Evolutionary conservation across 2,888 invertebrate species (phyloP).

Genomic region (Rhamphomyia laevipes): DNA sequence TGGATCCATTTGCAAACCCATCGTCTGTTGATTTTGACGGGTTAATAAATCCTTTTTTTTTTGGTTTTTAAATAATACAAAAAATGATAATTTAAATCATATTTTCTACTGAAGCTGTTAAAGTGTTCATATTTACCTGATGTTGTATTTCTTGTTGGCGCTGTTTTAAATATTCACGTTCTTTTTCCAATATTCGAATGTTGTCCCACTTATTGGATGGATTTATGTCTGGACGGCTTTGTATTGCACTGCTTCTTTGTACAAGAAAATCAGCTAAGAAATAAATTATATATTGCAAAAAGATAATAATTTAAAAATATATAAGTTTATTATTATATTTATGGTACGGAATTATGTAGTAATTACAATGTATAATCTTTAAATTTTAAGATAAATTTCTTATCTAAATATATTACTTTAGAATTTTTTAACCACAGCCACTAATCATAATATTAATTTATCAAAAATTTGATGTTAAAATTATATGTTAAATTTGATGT

Average conservation of each 20-base stretch:
- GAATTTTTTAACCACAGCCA: no score
- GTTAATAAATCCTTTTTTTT: constrained; percentile 17
- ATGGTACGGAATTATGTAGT: no score
- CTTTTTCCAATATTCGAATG: constrained; percentile 64
- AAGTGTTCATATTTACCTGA: constrained; percentile 46
- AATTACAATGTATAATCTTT: no score
- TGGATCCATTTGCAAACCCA: constrained; percentile 46
- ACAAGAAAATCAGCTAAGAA: constrained; percentile 30
- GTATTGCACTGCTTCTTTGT: constrained; percentile 33
- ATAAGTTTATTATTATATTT: no score
- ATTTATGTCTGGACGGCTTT: constrained; percentile 11
- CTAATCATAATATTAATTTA: no score
- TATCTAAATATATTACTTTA: no score
- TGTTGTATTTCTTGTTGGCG: constrained; percentile 81
- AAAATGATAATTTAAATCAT: not conserved
- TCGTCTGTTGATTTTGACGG: constrained; percentile 19
- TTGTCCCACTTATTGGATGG: constrained; percentile 24
- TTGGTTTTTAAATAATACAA: not conserved
- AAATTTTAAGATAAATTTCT: no score
- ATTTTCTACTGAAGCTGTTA: constrained; percentile 1
- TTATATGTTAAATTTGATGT: no score
- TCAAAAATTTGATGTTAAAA: no score
- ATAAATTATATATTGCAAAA: constrained; percentile 17
- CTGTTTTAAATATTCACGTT: constrained; percentile 77
- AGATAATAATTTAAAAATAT: no score